phyloP scores from a whole-genome alignment of 2,113 vertebrate genomes.

The Salminus brasiliensis region DNA sequence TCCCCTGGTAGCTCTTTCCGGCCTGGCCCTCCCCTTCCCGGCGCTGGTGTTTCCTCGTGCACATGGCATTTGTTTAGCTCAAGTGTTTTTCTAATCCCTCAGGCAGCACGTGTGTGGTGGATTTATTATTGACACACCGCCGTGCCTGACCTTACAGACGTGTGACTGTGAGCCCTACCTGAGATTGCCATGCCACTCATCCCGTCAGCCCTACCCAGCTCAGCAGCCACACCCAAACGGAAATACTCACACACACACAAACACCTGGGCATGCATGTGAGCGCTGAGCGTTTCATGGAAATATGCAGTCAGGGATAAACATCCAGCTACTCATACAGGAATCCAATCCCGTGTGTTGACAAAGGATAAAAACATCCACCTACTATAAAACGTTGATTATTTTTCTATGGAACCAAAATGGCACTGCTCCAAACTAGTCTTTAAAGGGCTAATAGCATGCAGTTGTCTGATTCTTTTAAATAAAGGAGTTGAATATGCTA shows the following conservation, averaged over 20 bases:
- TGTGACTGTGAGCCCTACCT: conserved; percentile 53
- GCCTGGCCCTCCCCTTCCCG: neutral
- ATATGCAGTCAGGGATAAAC: neutral
- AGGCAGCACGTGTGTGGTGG: conserved; percentile 65
- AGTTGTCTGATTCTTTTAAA: no score
- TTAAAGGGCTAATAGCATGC: no score
- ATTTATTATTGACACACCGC: conserved; percentile 69
- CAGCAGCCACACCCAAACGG: conserved; percentile 55
- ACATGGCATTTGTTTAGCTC: conserved; percentile 59
- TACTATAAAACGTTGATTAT: no score
- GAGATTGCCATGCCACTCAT: conserved; percentile 54
- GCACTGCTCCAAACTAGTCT: no score
- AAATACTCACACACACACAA: conserved; percentile 57
- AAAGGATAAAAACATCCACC: neutral
- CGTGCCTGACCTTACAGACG: conserved; percentile 53
- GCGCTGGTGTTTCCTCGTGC: conserved; percentile 38
- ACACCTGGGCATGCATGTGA: conserved; percentile 65
- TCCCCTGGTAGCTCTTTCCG: neutral
- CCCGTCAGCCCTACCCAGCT: conserved; percentile 31
- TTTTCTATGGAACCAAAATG: no score
- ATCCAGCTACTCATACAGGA: neutral
- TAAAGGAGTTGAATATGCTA: no score
- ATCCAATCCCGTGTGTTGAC: neutral
- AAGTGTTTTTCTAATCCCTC: conserved; percentile 66
- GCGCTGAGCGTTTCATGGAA: conserved; percentile 50